These are phyloP conservation scores for Anoplophora glabripennis DNA, from an alignment of 1,140 invertebrate species.

Conservation along the genomic window DNA sequence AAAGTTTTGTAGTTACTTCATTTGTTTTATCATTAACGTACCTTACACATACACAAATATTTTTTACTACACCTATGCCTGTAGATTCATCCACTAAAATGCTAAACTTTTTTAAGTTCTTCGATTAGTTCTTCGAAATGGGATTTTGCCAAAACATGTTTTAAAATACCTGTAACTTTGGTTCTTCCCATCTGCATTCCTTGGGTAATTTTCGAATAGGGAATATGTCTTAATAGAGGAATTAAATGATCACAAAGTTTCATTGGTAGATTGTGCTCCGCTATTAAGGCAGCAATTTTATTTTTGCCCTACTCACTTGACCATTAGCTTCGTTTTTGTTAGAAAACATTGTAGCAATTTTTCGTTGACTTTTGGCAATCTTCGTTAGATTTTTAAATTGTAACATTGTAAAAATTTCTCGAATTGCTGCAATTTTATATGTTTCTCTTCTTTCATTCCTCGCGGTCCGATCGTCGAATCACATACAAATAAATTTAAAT, in stretches of 20 bases:
- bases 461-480: too few species aligned
- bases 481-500: too few species aligned
- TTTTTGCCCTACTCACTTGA: slow-evolving; percentile 17
- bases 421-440: too few species aligned
- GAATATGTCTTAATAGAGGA: slow-evolving; percentile 9
- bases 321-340: slow-evolving; percentile 8
- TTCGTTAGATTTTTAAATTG: too few species aligned
- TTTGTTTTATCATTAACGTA: too few species aligned
- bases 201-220: slow-evolving; percentile 17
- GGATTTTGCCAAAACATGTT: slow-evolving; percentile 11
- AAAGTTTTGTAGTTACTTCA: too few species aligned
- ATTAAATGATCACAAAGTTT: slow-evolving; percentile 20
- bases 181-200: slow-evolving; percentile 15
- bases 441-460: too few species aligned
- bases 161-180: slow-evolving; percentile 6
- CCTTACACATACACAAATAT: too few species aligned
- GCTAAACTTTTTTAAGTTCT: slow-evolving; percentile 6
- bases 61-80: background rate
- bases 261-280: slow-evolving; percentile 18
- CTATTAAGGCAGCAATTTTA: slow-evolving; percentile 21
- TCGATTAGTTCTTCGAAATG: background rate
- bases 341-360: slow-evolving; percentile 1
- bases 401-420: too few species aligned
- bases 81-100: slow-evolving; percentile 3
- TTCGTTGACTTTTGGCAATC: background rate